These are phyloP conservation scores for Torymus tubicola DNA, from an alignment of 2,888 invertebrate genomes.

Conservation along the genomic window DNA sequence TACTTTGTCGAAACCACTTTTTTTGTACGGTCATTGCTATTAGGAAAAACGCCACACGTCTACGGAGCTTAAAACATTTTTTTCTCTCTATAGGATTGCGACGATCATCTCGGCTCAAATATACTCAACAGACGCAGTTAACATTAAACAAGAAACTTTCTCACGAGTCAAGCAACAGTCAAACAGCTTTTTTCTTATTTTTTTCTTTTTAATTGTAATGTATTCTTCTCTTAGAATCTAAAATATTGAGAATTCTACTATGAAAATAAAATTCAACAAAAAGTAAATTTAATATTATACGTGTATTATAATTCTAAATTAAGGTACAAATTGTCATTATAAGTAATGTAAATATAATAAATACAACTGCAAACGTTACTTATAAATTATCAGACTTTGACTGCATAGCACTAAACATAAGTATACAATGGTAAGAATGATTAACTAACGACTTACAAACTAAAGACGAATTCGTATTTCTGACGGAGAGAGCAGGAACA, in stretches of 20 bases:
- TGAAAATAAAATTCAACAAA: constrained; percentile 22
- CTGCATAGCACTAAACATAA: constrained; percentile 39
- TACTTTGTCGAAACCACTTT: constrained; percentile 45
- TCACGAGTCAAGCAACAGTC: constrained; percentile 50
- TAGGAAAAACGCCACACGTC: constrained; percentile 56
- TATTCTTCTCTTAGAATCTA: constrained; percentile 36
- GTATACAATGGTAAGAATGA: constrained; percentile 19
- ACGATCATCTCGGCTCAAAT: constrained; percentile 49
- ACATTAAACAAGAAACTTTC: constrained; percentile 54
- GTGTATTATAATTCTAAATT: constrained; percentile 24
- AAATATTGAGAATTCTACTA: constrained; percentile 18
- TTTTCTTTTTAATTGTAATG: constrained; percentile 44
- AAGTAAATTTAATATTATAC: constrained; percentile 11
- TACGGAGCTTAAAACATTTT: constrained; percentile 44
- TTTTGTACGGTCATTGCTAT: constrained; percentile 55
- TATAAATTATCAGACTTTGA: constrained; percentile 56
- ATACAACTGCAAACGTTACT: constrained; percentile 43
- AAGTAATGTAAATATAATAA: constrained; percentile 31
- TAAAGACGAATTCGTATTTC: constrained; percentile 29
- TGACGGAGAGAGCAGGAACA: constrained; percentile 55
- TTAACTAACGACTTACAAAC: constrained; percentile 16
- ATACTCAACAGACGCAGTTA: constrained; percentile 46
- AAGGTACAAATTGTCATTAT: constrained; percentile 43
- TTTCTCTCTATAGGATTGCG: constrained; percentile 44
- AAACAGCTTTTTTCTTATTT: constrained; percentile 40